Percentiles rank a stretch among this genome's conserved stretches.
These are phyloP conservation scores for Coregonus sp. DNA, from an alignment of 2,797 vertebrate genomes.

Conservation along the genomic window DNA sequence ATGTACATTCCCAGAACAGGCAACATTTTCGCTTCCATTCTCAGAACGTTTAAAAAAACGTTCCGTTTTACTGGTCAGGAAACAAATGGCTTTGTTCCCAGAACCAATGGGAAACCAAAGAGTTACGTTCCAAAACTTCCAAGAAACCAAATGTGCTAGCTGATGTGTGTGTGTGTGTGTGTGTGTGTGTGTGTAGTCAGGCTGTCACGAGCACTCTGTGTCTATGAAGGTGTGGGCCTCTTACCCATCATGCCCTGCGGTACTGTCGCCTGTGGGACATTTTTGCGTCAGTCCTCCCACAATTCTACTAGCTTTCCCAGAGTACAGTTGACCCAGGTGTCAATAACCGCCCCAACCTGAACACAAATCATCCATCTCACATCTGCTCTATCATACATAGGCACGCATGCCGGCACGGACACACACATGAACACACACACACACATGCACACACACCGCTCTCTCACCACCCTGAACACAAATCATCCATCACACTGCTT, in stretches of 20 bases:
- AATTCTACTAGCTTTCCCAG: constrained; percentile 40
- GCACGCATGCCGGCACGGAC: constrained; percentile 9
- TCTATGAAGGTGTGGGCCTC: constrained; percentile 6
- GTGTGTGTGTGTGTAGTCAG: neutral
- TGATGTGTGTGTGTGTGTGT: neutral
- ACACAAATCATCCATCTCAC: constrained; percentile 58
- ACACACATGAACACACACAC: constrained; percentile 38
- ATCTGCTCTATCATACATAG: constrained; percentile 41
- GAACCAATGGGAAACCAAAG: too few relatives aligned
- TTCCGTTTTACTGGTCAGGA: too few relatives aligned
- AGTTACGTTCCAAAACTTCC: too few relatives aligned
- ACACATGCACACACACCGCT: constrained; percentile 34
- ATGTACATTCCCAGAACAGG: too few relatives aligned
- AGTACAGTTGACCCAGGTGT: constrained; percentile 48
- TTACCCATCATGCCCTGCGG: constrained; percentile 20
- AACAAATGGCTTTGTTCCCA: too few relatives aligned
- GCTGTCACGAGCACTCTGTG: constrained; percentile 1
- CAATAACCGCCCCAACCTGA: constrained; percentile 50
- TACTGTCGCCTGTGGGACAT: constrained; percentile 29
- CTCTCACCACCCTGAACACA: constrained; percentile 31
- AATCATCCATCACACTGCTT: constrained; percentile 51
- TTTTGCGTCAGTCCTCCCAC: constrained; percentile 14
- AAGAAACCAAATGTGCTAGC: too few relatives aligned
- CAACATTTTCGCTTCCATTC: too few relatives aligned
- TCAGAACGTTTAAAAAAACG: too few relatives aligned